Base-by-base conservation (phyloP, 2,888 invertebrate genomes). In the Villa cingulata region DNA sequence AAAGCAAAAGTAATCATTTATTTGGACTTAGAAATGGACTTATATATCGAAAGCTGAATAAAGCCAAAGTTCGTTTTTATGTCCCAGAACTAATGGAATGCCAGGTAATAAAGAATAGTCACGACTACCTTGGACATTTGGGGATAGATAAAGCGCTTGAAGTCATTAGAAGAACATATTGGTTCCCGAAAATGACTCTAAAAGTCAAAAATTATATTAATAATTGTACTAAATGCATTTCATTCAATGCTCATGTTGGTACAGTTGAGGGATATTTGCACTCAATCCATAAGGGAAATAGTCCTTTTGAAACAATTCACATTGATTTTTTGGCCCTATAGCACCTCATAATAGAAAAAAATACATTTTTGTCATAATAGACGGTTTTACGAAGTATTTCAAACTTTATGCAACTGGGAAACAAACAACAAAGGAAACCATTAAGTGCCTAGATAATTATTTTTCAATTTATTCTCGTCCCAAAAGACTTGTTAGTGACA, bases 291-390 rank as follows among this genome's bases (percentile, higher is more conserved):
- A 66, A 68, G 43, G 52, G 59, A 9, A 46, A 56, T 1, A 53
- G 57, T 12, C 67, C 66, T 0, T 64, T 71, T 41, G 59, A 66
- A 41, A 66, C 62, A 0, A 18, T 69, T n/a, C 66, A 68, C 48
- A 23, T 23, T 23, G 23, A 23, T 7, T 7, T 6, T 23, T 7
- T 23, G 23, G 23, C 7, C 23, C 44, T 70, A 0, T 66, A 70
- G 50, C 68, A 69, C 50, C 49, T 9, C 61, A 56, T 37, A 56
- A 48, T 16, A 50, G 45, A 0, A 55, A 56, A 16, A 64, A 65
- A 43, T 49, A 51, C 6, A 51, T 66, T 23, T 43, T 66, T n/a
- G 46, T 68, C 7, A 57, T 57, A 2, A 48, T 60, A 5, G 57
- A 67, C 1, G 65, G 5, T 23, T 23, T 23, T 23, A 23, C 23